phyloP scores from a whole-genome alignment of 2,797 vertebrate species.

The Sandelia bainsii region DNA sequence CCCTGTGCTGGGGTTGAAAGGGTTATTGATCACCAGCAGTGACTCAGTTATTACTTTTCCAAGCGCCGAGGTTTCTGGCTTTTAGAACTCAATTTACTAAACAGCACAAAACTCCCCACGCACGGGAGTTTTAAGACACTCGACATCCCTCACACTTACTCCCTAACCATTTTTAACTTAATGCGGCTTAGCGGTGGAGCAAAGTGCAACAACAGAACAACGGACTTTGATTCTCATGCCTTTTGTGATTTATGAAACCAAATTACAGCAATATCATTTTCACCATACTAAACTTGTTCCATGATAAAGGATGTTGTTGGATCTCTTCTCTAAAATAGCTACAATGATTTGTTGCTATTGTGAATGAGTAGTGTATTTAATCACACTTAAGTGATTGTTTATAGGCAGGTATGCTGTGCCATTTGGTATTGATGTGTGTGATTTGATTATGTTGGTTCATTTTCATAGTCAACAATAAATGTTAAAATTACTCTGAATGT shows the following conservation, averaged over 20 bases:
- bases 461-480: background rate
- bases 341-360: background rate
- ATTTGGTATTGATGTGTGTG: background rate
- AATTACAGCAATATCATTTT: constrained; percentile 10
- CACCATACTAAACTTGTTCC: background rate
- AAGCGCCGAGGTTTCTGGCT: constrained; percentile 39
- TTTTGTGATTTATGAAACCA: constrained; percentile 24
- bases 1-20: constrained; percentile 36
- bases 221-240: constrained; percentile 4
- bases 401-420: background rate
- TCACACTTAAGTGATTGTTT: background rate
- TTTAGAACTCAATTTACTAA: constrained; percentile 37
- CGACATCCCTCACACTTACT: constrained; percentile 35
- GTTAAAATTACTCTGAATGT: background rate
- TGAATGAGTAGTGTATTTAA: background rate
- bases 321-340: background rate
- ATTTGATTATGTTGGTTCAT: background rate
- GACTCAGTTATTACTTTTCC: constrained; percentile 57
- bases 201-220: constrained; percentile 20
- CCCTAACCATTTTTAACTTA: constrained; percentile 21
- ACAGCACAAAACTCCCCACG: constrained; percentile 22
- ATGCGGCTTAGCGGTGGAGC: constrained; percentile 11
- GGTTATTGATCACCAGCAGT: constrained; percentile 53
- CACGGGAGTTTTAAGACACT: constrained; percentile 43
- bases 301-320: background rate